Percentiles rank a stretch among this genome's conserved stretches.
phyloP scores from a whole-genome alignment of 2,888 invertebrate species.

The Trissonchulus sp. region DNA sequence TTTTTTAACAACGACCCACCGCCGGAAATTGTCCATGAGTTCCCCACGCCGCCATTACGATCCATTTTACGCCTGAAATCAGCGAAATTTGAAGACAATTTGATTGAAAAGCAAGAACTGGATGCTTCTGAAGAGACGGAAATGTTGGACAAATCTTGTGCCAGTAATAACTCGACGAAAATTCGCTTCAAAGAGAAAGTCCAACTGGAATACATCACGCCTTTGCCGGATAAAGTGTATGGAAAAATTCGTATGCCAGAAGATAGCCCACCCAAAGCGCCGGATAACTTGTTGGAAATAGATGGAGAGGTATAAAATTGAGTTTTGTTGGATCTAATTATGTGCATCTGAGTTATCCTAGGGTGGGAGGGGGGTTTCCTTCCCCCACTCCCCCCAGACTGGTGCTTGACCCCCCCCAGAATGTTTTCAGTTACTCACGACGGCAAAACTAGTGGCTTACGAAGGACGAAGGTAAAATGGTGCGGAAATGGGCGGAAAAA shows the following conservation, averaged over 20 bases:
- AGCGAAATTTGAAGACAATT: no score
- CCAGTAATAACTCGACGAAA: neutral
- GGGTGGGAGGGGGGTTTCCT: no score
- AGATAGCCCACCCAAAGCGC: neutral
- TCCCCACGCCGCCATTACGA: neutral
- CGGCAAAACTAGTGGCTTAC: no score
- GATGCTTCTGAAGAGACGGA: neutral
- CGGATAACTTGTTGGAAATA: neutral
- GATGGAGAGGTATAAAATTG: conserved; percentile 8
- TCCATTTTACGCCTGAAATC: neutral
- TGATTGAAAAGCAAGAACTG: no score
- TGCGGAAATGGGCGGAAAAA: no score
- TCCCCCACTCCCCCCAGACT: no score
- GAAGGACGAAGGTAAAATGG: no score
- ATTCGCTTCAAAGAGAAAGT: neutral
- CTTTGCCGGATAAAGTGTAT: neutral
- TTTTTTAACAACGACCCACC: neutral
- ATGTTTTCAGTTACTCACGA: no score
- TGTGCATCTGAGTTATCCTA: neutral
- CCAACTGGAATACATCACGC: neutral
- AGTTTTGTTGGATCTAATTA: no score
- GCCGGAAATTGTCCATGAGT: neutral
- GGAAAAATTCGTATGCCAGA: neutral
- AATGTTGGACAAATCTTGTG: neutral
- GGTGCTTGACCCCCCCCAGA: no score